Conservation (phyloP, 2,888 invertebrate genomes). For the Eupithecia inturbata region DNA sequence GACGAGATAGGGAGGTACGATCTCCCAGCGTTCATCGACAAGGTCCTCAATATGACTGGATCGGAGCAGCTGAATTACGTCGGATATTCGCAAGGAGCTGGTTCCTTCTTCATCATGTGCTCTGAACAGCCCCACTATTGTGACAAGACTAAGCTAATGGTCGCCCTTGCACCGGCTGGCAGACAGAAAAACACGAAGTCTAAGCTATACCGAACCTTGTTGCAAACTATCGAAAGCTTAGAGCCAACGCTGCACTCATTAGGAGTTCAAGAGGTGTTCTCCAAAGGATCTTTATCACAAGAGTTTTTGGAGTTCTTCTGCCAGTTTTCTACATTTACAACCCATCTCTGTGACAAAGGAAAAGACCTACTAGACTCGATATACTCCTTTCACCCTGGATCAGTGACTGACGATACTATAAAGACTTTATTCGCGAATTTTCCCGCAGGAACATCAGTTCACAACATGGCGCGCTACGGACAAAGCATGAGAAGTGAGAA, state of each 20-base stretch:
- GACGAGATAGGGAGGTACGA: conserved; percentile 91
- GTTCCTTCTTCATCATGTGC: conserved; percentile 86
- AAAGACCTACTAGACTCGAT: conserved; percentile 54
- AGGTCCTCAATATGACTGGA: conserved; percentile 59
- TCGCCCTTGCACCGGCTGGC: conserved; percentile 86
- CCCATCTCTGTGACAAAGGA: conserved; percentile 50
- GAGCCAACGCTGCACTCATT: conserved; percentile 47
- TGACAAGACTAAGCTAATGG: conserved; percentile 84
- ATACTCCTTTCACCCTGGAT: conserved; percentile 57
- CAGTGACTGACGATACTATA: conserved; percentile 59
- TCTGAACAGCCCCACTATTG: conserved; percentile 86
- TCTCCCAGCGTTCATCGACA: conserved; percentile 85
- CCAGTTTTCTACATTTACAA: conserved; percentile 52
- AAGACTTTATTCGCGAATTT: conserved; percentile 60
- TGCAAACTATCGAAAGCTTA: conserved; percentile 41
- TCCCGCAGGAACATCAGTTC: conserved; percentile 64
- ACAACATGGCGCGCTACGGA: conserved; percentile 66
- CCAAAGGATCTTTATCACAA: conserved; percentile 59
- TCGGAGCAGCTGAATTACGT: conserved; percentile 71
- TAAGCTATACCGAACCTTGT: conserved; percentile 45
- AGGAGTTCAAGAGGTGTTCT: conserved; percentile 60
- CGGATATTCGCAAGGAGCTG: conserved; percentile 91
- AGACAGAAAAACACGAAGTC: conserved; percentile 74
- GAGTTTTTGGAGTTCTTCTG: conserved; percentile 63
- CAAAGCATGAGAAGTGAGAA: conserved; percentile 55